These are phyloP conservation scores for Ephialtes manifestator DNA, from an alignment of 2,888 invertebrate genomes.

Conservation along the genomic window DNA sequence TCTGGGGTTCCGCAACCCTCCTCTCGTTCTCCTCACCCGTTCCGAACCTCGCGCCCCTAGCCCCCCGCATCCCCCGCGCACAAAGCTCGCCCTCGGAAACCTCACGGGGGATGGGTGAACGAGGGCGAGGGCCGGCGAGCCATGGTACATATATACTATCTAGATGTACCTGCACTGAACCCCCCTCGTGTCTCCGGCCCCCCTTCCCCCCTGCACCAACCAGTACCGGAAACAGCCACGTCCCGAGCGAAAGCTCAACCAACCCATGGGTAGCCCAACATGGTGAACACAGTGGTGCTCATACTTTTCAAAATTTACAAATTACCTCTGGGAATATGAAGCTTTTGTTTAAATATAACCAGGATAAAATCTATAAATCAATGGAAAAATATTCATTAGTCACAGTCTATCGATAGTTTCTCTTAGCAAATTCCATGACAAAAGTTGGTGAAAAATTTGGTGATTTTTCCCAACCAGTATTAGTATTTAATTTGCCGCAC, in stretches of 20 bases:
- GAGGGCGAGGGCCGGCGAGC: conserved; percentile 82
- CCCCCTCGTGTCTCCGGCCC: conserved; percentile 63
- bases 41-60: conserved; percentile 62
- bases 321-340: not conserved
- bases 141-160: conserved; percentile 79
- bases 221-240: conserved; percentile 84
- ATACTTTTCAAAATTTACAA: conserved; percentile 72
- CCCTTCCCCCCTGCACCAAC: conserved; percentile 40
- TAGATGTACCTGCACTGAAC: conserved; percentile 81
- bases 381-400: not conserved
- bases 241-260: conserved; percentile 81
- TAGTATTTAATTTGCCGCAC: conserved; percentile 45
- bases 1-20: conserved; percentile 73
- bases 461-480: not conserved
- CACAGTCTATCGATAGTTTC: not conserved
- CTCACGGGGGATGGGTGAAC: conserved; percentile 79
- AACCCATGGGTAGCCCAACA: conserved; percentile 82
- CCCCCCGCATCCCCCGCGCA: conserved; percentile 49
- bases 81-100: conserved; percentile 78
- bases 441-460: no score
- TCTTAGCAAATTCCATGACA: not conserved
- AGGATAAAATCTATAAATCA: no score
- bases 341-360: no score
- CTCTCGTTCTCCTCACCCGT: conserved; percentile 72
- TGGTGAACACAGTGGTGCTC: conserved; percentile 83